phyloP scores from a whole-genome alignment of 1,140 invertebrate genomes.

The Sycophila sp. region DNA sequence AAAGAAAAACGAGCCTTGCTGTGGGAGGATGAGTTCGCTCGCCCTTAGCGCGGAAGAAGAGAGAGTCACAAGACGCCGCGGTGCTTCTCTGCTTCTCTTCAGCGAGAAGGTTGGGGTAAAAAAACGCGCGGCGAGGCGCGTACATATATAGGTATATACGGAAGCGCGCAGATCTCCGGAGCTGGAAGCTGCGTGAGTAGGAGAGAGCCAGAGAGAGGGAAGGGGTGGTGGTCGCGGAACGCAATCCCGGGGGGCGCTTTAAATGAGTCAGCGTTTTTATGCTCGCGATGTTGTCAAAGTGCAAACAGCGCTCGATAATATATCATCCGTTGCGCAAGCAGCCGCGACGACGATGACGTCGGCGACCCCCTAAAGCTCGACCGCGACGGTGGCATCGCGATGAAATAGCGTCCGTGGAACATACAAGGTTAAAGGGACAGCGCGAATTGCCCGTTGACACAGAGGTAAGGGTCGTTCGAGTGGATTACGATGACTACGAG shows the following conservation, averaged over 20 bases:
- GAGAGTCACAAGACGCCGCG: slow-evolving; percentile 59
- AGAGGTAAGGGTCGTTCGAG: too few relatives aligned
- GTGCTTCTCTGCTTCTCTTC: too few relatives aligned
- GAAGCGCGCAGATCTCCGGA: too few relatives aligned
- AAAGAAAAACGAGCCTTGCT: slow-evolving; percentile 17
- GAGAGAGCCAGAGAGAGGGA: slow-evolving; percentile 40
- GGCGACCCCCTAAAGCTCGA: background rate
- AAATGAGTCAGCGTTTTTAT: slow-evolving; percentile 70
- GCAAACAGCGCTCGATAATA: slow-evolving; percentile 67
- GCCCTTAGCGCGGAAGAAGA: slow-evolving; percentile 55
- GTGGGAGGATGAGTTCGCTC: slow-evolving; percentile 47
- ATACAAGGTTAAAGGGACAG: background rate
- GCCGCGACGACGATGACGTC: background rate
- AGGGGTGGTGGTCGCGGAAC: slow-evolving; percentile 33
- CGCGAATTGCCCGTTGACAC: too few relatives aligned
- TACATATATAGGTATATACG: background rate
- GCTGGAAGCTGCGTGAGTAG: slow-evolving; percentile 13
- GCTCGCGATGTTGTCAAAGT: slow-evolving; percentile 67
- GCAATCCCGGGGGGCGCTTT: slow-evolving; percentile 66
- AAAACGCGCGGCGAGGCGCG: background rate
- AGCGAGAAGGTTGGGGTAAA: background rate
- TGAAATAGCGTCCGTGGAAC: background rate
- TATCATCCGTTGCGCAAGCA: slow-evolving; percentile 59
- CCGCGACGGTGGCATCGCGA: background rate
- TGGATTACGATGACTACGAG: background rate